Base-by-base conservation (phyloP, 2,797 vertebrate genomes). In the Falco peregrinus region DNA sequence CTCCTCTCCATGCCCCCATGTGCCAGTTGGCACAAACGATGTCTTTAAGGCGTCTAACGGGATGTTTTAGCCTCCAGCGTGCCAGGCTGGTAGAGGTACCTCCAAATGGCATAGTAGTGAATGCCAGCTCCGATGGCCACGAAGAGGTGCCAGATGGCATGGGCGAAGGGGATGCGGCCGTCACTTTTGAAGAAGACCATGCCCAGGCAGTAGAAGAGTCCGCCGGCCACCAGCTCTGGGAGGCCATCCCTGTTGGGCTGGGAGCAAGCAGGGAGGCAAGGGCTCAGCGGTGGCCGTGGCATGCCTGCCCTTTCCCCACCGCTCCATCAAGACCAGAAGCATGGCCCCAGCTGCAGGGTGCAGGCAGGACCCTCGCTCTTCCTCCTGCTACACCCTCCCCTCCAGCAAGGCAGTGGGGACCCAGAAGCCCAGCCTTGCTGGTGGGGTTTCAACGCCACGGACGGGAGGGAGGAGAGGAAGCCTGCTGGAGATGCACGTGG, bases 91-190 rank as follows among this genome's bases (percentile, higher is more conserved):
- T 99, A 99, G 71, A 99, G 99, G 97, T 99, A 99, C 97, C 98
- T 99, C 99, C 99, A 99, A 97, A 99, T 99, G 98, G 99, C 99
- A 5, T 99, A 99, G 98, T 99, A 99, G 97, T 99, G 99, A 92
- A 99, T 97, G 65, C 98, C 98, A 29, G 99, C 99, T 96, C 99
- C 99, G 10, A 98, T 98, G 26, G 98, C 99, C 78, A 99, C 99
- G 12, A 99, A 99, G 93, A 99, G 98, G 94, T 99, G 99, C 99
- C 99, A 99, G 96, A 99, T 99, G 97, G 99, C 99, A 2, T 99
- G 99, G 80, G 99, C 99, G 1, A 99, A 99, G 26, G 99, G 99
- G 84, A 99, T 99, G 82, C 99, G 98, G 67, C 99, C 99, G 1
- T 99, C 99, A 1, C 99, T 99, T 92, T 99, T 99, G 98, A 99